Base-by-base conservation (phyloP, 2,113 vertebrate genomes). In the Bothrops jararaca region DNA sequence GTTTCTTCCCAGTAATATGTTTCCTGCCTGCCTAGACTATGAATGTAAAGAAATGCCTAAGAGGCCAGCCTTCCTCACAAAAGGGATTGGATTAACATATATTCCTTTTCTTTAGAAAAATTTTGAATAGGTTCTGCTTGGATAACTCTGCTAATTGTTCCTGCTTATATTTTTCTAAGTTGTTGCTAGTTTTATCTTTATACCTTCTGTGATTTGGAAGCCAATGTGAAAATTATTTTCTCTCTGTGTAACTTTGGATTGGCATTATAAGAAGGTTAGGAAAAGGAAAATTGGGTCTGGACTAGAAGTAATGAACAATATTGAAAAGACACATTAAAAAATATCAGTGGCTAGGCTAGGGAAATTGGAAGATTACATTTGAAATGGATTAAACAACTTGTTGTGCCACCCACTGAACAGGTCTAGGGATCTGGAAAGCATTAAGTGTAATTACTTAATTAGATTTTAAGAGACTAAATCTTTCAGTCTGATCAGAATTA, bases 21-120 rank as follows among this genome's bases (percentile, higher is more conserved):
- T 74, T 90, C n/a, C 13, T 93, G 85, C 56, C 93, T 58, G 7
- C 48, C 87, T 91, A 2, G 3, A 1, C 91, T 95, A 88, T 95
- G 91, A 85, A 1, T 89, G 24, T 69, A 8, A 86, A 91, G 15
- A 74, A 92, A 91, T 50, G 4, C 26, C 93, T 29, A 90, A 39
- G 34, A 93, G 48, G 6, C 1, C 42, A 13, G 1, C 8, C 2
- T 86, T 24, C 42, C 90, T 85, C 34, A 20, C 74, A n/a, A 54
- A 6, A 86, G n/a, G 34, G 74, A 56, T 34, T 8, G 39, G 91
- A 90, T 89, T 89, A 57, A 87, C 29, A 93, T 52, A 42, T 15
- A 34, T 12, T 15, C 23, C 89, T 24, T 80, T 12, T 54, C 56
- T 56, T 56, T 39, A 87, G 26, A 87, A 89, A 39, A 39, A 29